Conservation (phyloP, 2,113 vertebrate genomes). For the Nerophis ophidion region DNA sequence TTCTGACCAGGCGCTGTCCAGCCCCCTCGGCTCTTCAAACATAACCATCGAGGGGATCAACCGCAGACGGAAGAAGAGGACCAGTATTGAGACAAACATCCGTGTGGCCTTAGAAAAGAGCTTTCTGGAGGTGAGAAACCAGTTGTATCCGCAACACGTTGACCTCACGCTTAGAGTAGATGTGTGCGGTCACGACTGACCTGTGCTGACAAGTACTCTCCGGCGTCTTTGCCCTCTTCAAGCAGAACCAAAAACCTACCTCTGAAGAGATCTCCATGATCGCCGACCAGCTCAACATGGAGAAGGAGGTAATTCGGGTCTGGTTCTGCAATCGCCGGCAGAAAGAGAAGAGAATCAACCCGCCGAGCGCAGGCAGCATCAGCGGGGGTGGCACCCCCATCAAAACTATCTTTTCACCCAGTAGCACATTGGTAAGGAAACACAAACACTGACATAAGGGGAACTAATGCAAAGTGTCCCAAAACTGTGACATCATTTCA, state of each 20-base stretch:
- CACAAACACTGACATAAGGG: not conserved
- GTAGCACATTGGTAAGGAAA: constrained; percentile 84
- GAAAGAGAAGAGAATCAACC: constrained; percentile 98
- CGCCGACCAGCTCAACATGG: constrained; percentile 99
- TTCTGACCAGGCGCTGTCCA: constrained; percentile 91
- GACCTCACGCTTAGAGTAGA: not conserved
- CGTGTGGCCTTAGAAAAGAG: constrained; percentile 99
- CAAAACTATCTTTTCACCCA: constrained; percentile 92
- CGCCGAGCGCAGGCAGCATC: constrained; percentile 86
- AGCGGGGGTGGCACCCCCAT: constrained; percentile 81
- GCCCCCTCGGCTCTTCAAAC: constrained; percentile 90
- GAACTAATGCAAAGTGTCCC: too few relatives aligned
- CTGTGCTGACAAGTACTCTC: constrained; percentile 63
- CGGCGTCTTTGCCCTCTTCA: constrained; percentile 70
- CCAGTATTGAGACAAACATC: constrained; percentile 99
- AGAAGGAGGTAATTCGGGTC: constrained; percentile 99
- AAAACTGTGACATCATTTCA: too few relatives aligned
- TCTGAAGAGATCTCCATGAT: constrained; percentile 99
- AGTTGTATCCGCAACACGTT: not conserved
- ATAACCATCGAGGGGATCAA: constrained; percentile 93
- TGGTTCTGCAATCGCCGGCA: constrained; percentile 99
- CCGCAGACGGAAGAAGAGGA: constrained; percentile 98
- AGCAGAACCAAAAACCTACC: constrained; percentile 99
- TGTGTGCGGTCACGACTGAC: not conserved
- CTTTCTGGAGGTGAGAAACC: constrained; percentile 93